Conservation (phyloP, 2,888 invertebrate species). For the Tetheella fluctuosa region DNA sequence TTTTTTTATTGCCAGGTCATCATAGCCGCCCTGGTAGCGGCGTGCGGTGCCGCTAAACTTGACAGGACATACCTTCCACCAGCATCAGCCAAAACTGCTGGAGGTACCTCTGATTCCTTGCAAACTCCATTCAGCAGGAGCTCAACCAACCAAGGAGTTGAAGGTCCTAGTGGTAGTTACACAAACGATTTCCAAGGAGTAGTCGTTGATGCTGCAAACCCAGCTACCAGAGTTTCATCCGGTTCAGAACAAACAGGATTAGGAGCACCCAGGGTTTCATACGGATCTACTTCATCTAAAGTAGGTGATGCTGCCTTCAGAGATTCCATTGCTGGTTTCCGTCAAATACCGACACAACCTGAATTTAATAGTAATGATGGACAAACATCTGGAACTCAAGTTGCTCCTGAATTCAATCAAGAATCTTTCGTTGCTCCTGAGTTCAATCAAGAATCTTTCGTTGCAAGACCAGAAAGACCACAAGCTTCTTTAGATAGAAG, state of each 20-base stretch:
- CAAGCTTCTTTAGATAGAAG: constrained; percentile 56
- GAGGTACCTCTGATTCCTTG: constrained; percentile 59
- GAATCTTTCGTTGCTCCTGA: constrained; percentile 18
- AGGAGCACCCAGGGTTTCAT: constrained; percentile 62
- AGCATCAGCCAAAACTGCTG: constrained; percentile 61
- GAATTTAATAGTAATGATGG: not conserved
- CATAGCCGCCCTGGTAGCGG: constrained; percentile 68
- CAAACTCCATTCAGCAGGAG: constrained; percentile 51
- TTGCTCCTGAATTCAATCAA: constrained; percentile 24
- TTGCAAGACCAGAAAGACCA: constrained; percentile 43
- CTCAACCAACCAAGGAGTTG: constrained; percentile 43
- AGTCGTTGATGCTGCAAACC: constrained; percentile 69
- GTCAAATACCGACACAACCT: constrained; percentile 15
- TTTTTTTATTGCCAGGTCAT: constrained; percentile 52
- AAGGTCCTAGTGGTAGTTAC: constrained; percentile 63
- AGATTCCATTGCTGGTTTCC: constrained; percentile 41
- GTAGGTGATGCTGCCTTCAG: constrained; percentile 75
- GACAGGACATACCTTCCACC: constrained; percentile 70
- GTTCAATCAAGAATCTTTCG: constrained; percentile 12
- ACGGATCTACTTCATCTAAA: constrained; percentile 73
- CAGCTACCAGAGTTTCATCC: constrained; percentile 63
- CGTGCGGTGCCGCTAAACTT: constrained; percentile 67
- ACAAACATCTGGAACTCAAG: constrained; percentile 4
- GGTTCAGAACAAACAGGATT: constrained; percentile 56
- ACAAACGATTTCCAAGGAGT: constrained; percentile 72